phyloP scores from a whole-genome alignment of 1,140 invertebrate species.

The Penaeus vannamei region DNA sequence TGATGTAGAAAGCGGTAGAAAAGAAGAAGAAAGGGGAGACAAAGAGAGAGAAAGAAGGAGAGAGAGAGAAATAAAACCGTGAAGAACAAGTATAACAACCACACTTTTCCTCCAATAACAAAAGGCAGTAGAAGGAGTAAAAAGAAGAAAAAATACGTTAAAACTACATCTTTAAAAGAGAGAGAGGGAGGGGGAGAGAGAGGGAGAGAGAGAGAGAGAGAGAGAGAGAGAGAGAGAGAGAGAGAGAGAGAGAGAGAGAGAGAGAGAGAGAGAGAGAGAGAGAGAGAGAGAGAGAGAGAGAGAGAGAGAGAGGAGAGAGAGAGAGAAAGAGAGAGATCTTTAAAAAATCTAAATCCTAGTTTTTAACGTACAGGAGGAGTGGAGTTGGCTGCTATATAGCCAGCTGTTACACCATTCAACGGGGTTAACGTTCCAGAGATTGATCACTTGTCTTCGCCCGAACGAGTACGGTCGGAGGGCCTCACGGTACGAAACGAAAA shows the following conservation, averaged over 20 bases:
- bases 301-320: no score
- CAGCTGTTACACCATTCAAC: no score
- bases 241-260: not conserved
- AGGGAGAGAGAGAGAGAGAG: conserved; percentile 22
- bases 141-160: not conserved
- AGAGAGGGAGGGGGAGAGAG: conserved; percentile 7
- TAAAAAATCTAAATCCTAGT: no score
- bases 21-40: not conserved
- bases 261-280: not conserved
- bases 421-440: no score
- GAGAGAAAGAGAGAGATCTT: no score
- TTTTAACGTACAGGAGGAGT: no score
- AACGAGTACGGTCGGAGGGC: no score
- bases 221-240: conserved; percentile 25
- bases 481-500: no score
- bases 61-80: not conserved
- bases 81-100: not conserved
- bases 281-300: no score
- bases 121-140: not conserved
- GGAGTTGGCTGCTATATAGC: no score
- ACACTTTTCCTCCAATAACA: no score
- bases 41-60: not conserved
- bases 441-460: no score
- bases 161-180: not conserved
- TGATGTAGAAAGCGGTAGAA: not conserved